Conservation (phyloP, 2,888 invertebrate genomes). For the Xestia sexstrigata region DNA sequence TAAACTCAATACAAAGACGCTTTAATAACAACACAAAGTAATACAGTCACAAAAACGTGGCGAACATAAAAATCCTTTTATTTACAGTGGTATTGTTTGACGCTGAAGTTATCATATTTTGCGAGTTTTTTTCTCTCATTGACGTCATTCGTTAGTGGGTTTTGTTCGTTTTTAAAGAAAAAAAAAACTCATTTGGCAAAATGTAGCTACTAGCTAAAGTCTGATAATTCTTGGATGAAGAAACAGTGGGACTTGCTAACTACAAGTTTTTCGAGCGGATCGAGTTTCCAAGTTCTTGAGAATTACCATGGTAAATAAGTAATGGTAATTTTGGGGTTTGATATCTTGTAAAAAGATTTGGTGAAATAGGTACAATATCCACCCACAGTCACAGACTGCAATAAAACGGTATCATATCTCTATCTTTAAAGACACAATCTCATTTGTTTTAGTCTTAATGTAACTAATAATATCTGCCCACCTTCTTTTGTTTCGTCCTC, state of each 20-base stretch:
- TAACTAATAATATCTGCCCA: too few species aligned
- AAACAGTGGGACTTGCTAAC: neutral
- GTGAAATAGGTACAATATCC: neutral
- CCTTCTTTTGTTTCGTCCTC: constrained; percentile 48
- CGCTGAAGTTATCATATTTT: constrained; percentile 22
- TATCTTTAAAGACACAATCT: too few species aligned
- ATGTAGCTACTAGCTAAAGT: neutral
- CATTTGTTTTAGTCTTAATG: too few species aligned
- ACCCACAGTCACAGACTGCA: neutral
- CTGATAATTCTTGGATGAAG: neutral
- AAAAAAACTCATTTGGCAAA: neutral
- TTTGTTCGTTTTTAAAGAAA: constrained; percentile 13
- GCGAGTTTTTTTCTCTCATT: constrained; percentile 21
- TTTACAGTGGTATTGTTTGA: constrained; percentile 22
- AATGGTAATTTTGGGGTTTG: too few species aligned
- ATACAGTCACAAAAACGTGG: constrained; percentile 14
- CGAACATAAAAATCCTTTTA: constrained; percentile 18
- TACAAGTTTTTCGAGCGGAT: neutral
- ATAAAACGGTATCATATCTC: neutral
- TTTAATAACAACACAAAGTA: neutral
- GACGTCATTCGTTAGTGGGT: constrained; percentile 5
- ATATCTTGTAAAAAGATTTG: too few species aligned
- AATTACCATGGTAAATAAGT: neutral
- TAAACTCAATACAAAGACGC: neutral
- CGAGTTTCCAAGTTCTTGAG: neutral